Evolutionary conservation across 2,888 invertebrate species (phyloP).

Genomic region (Ashinkailepas kermadecensis): DNA sequence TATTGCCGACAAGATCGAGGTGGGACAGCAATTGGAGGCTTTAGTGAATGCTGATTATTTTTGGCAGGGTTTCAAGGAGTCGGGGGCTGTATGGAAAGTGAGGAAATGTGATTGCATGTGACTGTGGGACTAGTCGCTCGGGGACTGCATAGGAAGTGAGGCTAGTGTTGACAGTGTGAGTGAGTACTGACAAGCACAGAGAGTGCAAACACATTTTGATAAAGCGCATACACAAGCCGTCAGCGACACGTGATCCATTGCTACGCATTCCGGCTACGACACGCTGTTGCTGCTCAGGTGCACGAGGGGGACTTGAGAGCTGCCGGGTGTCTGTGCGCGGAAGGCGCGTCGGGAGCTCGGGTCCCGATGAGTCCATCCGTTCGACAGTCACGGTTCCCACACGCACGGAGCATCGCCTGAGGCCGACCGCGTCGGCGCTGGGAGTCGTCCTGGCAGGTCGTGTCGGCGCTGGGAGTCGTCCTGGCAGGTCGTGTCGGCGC

Average conservation of each 20-base stretch:
- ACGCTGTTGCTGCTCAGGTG: background rate
- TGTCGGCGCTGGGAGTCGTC: no score
- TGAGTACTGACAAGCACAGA: background rate
- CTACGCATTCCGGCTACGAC: background rate
- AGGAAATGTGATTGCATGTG: background rate
- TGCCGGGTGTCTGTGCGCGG: no score
- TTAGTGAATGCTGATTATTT: background rate
- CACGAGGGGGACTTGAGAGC: no score
- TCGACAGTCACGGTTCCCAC: no score
- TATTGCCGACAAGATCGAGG: background rate
- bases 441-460: no score
- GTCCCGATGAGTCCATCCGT: no score
- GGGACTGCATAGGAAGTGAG: background rate
- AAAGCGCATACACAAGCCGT: background rate
- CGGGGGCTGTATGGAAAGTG: background rate
- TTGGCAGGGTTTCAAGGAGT: background rate
- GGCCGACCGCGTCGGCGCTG: no score
- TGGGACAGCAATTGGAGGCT: background rate
- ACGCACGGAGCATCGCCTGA: no score
- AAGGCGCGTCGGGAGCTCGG: no score
- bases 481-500: no score
- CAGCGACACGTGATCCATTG: background rate
- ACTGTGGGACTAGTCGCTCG: background rate
- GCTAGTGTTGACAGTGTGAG: background rate
- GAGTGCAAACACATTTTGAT: background rate